Evolutionary conservation across 2,888 invertebrate genomes (phyloP), one percentile per base, ranked within the genome.

Genomic region (Mesorhabditis spiculigera): DNA sequence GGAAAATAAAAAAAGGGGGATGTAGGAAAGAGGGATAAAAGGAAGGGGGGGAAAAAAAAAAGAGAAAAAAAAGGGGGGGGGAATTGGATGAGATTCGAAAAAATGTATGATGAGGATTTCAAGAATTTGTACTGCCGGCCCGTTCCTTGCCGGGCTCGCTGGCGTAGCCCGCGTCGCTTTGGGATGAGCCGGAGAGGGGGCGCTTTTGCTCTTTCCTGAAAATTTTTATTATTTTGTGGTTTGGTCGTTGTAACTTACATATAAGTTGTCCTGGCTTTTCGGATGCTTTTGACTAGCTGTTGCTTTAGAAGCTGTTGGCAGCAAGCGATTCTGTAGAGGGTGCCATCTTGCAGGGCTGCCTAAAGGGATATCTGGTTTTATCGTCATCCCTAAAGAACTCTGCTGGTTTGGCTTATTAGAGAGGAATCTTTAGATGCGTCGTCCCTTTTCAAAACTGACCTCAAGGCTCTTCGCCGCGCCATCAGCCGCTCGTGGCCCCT

Each of bases 121-220:
- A 28, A 28, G 28, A 28, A 28, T 28, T 28, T 28, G 28, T 28
- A 28, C 28, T 28, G 28, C 28, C 28, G 28, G 16, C 8, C 28
- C 44, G 68, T 41, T 77, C 76, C 45, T 78, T 78, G 5, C 78
- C 70, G 4, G 75, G 74, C 68, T 80, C 80, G 16, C 77, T 77
- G 8, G 73, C 80, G 67, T 80, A 80, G 13, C 80, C 80, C 44
- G 78, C 80, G 66, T 80, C 80, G 4, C 77, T 77, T 67, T 77
- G 78, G 63, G 76, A 76, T 0, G 80, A 80, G 58, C 80, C 80
- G 65, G 77, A 77, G 65, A 78, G 45, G 5, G 80, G 80, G 63
- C 80, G 77, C 62, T 73, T 66, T 5, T 65, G 69, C 67, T 78
- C 75, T 8, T 68, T 67, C 8, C 70, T 71, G 71, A 64, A 72